These are phyloP conservation scores for Leucoraja ocellata DNA, from an alignment of 2,797 vertebrate genomes.

Conservation along the genomic window DNA sequence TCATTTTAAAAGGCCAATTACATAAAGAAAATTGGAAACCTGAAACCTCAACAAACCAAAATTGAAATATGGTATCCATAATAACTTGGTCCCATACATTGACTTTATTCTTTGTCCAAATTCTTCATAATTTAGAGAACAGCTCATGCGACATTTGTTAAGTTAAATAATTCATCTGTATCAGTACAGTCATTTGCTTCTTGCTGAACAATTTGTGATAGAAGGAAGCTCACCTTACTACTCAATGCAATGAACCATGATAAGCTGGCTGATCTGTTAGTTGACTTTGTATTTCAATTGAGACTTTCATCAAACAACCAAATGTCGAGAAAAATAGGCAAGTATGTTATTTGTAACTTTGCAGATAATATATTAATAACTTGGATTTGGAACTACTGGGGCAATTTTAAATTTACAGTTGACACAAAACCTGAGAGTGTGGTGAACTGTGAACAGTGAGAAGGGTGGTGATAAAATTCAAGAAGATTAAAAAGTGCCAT, in stretches of 20 bases:
- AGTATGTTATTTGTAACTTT: background rate
- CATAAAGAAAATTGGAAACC: background rate
- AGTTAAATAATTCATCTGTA: background rate
- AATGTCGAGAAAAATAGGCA: background rate
- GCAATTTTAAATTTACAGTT: no score
- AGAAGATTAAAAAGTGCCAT: no score
- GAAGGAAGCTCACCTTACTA: background rate
- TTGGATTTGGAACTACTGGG: no score
- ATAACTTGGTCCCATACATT: background rate
- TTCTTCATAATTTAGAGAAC: background rate
- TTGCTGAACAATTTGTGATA: background rate
- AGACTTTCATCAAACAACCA: background rate
- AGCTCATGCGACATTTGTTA: background rate
- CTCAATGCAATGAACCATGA: background rate
- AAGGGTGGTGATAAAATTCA: no score
- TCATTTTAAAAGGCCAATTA: slow-evolving; percentile 17
- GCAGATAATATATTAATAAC: background rate
- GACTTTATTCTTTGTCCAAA: background rate
- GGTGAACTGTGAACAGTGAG: no score
- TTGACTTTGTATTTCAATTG: background rate
- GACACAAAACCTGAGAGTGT: no score
- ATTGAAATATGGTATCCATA: slow-evolving; percentile 4
- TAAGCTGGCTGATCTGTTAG: background rate
- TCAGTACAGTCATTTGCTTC: background rate
- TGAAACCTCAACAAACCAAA: background rate